phyloP scores from a whole-genome alignment of 2,888 invertebrate genomes.

The Omphaloscelis lunosa region DNA sequence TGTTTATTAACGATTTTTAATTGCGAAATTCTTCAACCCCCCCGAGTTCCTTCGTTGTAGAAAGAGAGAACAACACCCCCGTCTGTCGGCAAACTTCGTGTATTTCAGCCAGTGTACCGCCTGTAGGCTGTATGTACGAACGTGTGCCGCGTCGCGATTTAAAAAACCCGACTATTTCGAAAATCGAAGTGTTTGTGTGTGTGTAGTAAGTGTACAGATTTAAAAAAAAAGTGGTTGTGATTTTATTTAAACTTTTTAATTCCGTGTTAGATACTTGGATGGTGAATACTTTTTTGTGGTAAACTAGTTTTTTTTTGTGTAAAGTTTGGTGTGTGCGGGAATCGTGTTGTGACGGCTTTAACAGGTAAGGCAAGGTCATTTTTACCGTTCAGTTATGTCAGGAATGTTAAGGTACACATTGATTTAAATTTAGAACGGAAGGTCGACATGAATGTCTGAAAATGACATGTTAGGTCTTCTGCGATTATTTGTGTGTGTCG shows the following conservation, averaged over 20 bases:
- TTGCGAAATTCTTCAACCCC: conserved; percentile 74
- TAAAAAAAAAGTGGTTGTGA: conserved; percentile 74
- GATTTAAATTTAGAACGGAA: conserved; percentile 50
- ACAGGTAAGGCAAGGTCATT: conserved; percentile 67
- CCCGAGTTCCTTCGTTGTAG: conserved; percentile 64
- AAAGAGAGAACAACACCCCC: conserved; percentile 61
- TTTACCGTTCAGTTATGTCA: conserved; percentile 53
- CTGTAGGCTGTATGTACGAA: conserved; percentile 61
- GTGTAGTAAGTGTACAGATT: conserved; percentile 59
- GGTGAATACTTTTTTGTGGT: conserved; percentile 38
- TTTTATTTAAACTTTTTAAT: conserved; percentile 54
- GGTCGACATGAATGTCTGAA: conserved; percentile 27
- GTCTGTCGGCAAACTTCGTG: conserved; percentile 69
- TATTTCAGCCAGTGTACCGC: conserved; percentile 72
- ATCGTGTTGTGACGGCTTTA: conserved; percentile 54
- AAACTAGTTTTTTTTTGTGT: conserved; percentile 51
- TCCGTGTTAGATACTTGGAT: conserved; percentile 50
- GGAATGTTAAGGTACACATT: conserved; percentile 45
- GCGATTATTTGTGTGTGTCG: conserved; percentile 20
- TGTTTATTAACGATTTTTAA: conserved; percentile 78
- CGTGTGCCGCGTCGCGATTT: conserved; percentile 59
- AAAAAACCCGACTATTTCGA: conserved; percentile 64
- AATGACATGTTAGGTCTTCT: conserved; percentile 8
- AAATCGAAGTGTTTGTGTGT: conserved; percentile 70
- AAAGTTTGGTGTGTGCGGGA: conserved; percentile 60